phyloP scores from a whole-genome alignment of 53 echinoderm and acorn worm genomes.

The Echinarachnius parma region DNA sequence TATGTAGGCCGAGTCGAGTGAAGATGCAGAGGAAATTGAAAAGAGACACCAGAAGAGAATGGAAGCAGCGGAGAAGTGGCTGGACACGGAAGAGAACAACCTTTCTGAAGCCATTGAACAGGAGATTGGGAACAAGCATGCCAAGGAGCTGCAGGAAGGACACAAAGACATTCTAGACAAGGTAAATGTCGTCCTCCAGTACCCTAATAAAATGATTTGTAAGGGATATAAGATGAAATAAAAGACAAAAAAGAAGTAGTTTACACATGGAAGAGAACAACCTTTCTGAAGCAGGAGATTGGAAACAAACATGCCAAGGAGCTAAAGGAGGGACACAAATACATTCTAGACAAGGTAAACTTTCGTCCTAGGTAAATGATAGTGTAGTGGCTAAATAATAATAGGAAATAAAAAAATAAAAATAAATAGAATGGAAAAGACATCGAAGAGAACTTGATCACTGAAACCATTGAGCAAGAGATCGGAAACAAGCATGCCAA shows the following conservation, averaged over 20 bases:
- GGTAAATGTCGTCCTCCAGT: too few species aligned
- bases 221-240: too few species aligned
- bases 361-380: background rate
- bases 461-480: constrained; percentile 81
- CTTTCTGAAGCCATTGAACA: constrained; percentile 79
- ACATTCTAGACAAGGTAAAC: constrained; percentile 73
- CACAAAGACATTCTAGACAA: constrained; percentile 75
- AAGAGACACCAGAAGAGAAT: constrained; percentile 72
- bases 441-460: constrained; percentile 71
- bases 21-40: constrained; percentile 68
- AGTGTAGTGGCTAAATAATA: too few species aligned
- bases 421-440: constrained; percentile 65
- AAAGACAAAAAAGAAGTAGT: too few species aligned
- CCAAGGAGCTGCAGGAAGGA: constrained; percentile 71
- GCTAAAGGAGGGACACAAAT: constrained; percentile 78
- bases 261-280: constrained; percentile 78
- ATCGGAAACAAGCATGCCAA: constrained; percentile 64
- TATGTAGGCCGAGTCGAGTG: constrained; percentile 54
- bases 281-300: constrained; percentile 71
- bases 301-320: constrained; percentile 65
- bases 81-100: constrained; percentile 79
- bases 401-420: too few species aligned
- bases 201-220: too few species aligned
- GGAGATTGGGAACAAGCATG: constrained; percentile 66
- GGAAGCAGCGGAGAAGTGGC: constrained; percentile 78